Conservation (phyloP, 2,797 vertebrate genomes). For the Synaphobranchus kaupii region DNA sequence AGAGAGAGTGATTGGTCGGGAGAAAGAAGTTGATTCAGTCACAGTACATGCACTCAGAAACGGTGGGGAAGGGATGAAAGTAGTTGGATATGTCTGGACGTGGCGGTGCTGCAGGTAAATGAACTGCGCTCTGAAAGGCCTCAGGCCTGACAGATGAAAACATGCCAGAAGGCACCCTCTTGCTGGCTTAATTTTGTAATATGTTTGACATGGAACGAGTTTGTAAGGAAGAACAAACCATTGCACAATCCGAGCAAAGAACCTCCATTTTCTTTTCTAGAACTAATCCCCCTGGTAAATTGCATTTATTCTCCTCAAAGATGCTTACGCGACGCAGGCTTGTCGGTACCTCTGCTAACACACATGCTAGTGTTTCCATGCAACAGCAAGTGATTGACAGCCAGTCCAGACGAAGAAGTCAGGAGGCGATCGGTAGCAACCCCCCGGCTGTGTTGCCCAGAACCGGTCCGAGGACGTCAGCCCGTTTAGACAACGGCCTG, state of each 20-base stretch:
- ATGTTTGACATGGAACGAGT: constrained; percentile 85
- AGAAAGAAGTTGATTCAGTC: not conserved
- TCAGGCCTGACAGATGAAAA: constrained; percentile 73
- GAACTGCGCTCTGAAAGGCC: constrained; percentile 64
- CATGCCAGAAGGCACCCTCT: constrained; percentile 72
- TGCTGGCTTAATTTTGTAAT: constrained; percentile 75
- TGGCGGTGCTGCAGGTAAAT: constrained; percentile 68
- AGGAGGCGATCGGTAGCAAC: not conserved
- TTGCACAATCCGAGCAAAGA: constrained; percentile 63
- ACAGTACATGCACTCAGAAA: not conserved
- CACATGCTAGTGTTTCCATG: not conserved
- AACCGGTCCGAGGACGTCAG: not conserved
- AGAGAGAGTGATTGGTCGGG: not conserved
- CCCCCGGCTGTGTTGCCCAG: not conserved
- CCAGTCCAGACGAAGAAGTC: too few relatives aligned
- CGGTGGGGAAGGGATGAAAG: not conserved
- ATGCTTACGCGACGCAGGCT: not conserved
- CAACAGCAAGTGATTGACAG: too few relatives aligned
- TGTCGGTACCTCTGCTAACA: not conserved
- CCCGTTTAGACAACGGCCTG: not conserved
- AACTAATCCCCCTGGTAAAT: constrained; percentile 35
- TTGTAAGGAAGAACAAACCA: constrained; percentile 71
- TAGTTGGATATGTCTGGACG: constrained; percentile 51
- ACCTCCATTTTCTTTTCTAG: constrained; percentile 32
- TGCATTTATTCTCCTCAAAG: not conserved